Evolutionary conservation across 2,113 vertebrate species (phyloP).

Genomic region (Ifrita kowaldi): DNA sequence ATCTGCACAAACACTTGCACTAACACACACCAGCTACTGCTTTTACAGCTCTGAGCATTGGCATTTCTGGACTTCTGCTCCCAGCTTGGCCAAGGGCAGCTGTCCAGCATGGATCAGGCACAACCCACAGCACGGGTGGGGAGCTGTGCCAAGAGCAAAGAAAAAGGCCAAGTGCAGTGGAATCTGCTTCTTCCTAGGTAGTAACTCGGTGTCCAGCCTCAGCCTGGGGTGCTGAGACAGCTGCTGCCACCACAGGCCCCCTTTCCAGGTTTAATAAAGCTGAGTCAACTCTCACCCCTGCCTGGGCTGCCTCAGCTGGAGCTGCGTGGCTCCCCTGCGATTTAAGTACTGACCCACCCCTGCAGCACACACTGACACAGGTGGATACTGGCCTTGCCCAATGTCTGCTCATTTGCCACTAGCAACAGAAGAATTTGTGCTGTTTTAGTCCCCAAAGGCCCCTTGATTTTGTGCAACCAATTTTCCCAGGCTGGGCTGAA

Average conservation of each 20-base stretch:
- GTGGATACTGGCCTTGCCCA: background rate
- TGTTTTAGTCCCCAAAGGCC: background rate
- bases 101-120: fast-evolving
- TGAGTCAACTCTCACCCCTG: background rate
- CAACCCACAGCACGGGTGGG: fast-evolving
- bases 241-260: background rate
- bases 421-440: background rate
- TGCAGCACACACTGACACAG: background rate
- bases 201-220: fast-evolving
- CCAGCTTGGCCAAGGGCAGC: background rate
- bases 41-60: background rate
- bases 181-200: background rate
- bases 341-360: background rate
- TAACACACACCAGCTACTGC: no score
- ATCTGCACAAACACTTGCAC: background rate
- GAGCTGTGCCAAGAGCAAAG: background rate
- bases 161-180: background rate
- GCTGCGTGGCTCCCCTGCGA: fast-evolving
- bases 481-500: background rate
- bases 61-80: background rate
- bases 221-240: fast-evolving
- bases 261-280: fast-evolving
- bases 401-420: background rate
- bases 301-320: background rate
- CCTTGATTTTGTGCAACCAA: background rate